Conservation (phyloP, 2,797 vertebrate species). For the Zalophus californianus region DNA sequence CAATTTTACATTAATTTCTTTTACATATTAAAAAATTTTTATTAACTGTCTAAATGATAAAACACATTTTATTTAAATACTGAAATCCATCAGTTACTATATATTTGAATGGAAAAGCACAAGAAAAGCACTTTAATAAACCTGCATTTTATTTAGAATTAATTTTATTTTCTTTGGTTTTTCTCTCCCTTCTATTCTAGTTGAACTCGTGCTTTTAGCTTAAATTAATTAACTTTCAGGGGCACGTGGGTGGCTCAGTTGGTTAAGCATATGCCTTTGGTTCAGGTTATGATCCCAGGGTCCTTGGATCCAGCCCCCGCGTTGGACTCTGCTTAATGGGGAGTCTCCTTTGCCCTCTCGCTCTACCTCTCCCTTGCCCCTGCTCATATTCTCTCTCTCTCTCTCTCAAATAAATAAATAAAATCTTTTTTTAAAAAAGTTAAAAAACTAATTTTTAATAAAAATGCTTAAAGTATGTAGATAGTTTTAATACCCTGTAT, state of each 20-base stretch:
- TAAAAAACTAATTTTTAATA: background rate
- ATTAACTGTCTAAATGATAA: background rate
- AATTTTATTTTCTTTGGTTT: background rate
- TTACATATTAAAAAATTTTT: background rate
- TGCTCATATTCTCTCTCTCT: no score
- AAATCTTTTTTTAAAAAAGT: no score
- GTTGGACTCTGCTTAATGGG: no score
- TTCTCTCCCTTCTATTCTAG: background rate
- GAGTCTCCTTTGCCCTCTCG: no score
- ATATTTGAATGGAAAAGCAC: background rate
- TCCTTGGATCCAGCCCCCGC: no score
- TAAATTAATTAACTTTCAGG: background rate
- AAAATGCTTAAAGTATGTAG: background rate
- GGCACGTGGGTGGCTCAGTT: no score
- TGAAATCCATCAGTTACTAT: background rate
- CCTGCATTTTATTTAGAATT: background rate
- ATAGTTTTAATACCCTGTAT: background rate
- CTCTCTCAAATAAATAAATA: no score
- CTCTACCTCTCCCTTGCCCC: no score
- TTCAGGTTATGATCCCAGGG: no score
- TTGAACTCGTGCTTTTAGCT: background rate
- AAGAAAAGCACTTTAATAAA: conserved; percentile 15
- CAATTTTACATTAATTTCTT: background rate
- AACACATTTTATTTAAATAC: background rate
- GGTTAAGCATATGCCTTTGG: no score